These are phyloP conservation scores for Epinephelus cyanopodus DNA, from an alignment of 2,113 vertebrate genomes.

Conservation along the genomic window DNA sequence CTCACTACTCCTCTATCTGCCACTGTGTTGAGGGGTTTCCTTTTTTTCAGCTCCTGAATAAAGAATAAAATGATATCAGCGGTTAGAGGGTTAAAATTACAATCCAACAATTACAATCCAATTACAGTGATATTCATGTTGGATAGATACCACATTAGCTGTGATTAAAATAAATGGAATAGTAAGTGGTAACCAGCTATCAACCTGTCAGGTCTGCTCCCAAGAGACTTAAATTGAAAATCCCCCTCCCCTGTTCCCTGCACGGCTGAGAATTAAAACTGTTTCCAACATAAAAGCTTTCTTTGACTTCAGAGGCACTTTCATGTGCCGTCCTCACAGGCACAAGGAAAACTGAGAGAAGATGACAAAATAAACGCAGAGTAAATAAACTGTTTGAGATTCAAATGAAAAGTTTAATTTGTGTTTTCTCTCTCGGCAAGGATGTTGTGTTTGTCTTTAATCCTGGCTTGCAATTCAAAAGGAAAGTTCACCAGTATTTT, in stretches of 20 bases:
- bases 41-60: neutral
- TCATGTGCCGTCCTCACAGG: constrained; percentile 51
- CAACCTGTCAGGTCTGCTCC: neutral
- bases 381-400: constrained; percentile 21
- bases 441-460: constrained; percentile 7
- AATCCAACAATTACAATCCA: no score
- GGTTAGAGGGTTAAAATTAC: no score
- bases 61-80: neutral
- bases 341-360: neutral
- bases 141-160: neutral
- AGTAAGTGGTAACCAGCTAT: neutral
- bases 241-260: neutral
- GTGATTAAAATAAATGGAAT: constrained; percentile 14
- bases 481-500: neutral
- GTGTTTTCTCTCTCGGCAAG: neutral
- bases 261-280: constrained; percentile 11
- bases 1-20: neutral
- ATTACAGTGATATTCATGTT: neutral
- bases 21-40: neutral
- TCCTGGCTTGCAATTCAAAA: neutral
- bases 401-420: constrained; percentile 17
- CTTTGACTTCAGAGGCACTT: constrained; percentile 46
- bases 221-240: constrained; percentile 21
- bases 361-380: neutral
- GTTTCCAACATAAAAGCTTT: constrained; percentile 17